Evolutionary conservation across 2,888 invertebrate species (phyloP).

Genomic region (Cataglyphis altisquamis): DNA sequence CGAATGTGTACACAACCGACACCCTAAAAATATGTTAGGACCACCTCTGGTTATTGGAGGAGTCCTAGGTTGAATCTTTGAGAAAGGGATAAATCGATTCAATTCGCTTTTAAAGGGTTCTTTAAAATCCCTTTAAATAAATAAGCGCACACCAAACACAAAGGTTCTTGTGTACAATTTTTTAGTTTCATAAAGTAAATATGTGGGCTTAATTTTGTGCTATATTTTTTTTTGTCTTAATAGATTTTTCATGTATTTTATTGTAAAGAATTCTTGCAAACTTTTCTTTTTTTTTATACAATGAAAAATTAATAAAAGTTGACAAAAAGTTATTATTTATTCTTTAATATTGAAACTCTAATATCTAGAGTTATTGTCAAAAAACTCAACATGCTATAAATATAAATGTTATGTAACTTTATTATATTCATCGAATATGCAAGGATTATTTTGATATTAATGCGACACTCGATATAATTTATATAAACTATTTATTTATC

Average conservation of each 20-base stretch:
- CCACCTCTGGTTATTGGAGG: neutral
- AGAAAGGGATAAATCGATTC: slow-evolving; percentile 39
- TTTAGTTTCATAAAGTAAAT: neutral
- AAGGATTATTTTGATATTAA: slow-evolving; percentile 1
- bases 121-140: slow-evolving; percentile 4
- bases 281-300: neutral
- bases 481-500: slow-evolving; percentile 11
- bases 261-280: neutral
- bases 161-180: neutral
- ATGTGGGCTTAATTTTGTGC: neutral
- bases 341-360: neutral
- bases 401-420: slow-evolving; percentile 25
- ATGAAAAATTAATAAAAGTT: neutral
- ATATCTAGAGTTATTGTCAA: neutral
- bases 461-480: neutral
- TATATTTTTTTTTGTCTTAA: neutral
- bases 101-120: neutral
- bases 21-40: neutral
- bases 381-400: neutral
- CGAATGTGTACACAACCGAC: slow-evolving; percentile 11
- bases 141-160: neutral
- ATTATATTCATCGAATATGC: slow-evolving; percentile 11
- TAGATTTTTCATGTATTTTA: neutral
- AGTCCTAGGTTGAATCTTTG: slow-evolving; percentile 8
- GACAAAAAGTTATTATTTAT: neutral